phyloP scores from a whole-genome alignment of 2,888 invertebrate genomes.

The Carcina quercana region DNA sequence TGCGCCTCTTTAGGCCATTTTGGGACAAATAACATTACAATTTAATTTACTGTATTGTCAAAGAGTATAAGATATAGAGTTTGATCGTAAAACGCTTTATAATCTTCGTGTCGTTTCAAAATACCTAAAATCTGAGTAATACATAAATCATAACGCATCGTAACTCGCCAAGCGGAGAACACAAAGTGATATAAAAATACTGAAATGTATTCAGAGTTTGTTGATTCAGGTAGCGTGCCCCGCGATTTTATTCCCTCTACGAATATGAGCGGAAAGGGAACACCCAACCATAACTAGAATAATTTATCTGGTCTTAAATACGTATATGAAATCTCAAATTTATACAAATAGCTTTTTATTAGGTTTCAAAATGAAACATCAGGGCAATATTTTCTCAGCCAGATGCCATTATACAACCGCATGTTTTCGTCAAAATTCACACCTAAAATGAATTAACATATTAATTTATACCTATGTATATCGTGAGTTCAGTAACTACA shows the following conservation, averaged over 20 bases:
- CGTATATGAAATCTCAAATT: too few species aligned
- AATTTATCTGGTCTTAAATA: too few species aligned
- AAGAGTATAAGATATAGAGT: slow-evolving; percentile 13
- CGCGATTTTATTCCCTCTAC: slow-evolving; percentile 19
- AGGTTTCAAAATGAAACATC: too few species aligned
- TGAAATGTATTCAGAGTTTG: slow-evolving; percentile 17
- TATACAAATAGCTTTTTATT: too few species aligned
- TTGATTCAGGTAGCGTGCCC: slow-evolving; percentile 22
- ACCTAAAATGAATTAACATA: too few species aligned
- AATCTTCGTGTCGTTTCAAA: slow-evolving; percentile 20
- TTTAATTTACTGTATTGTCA: slow-evolving; percentile 17
- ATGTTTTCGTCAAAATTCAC: too few species aligned
- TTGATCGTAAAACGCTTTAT: slow-evolving; percentile 23
- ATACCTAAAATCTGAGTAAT: slow-evolving; percentile 19
- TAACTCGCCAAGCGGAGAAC: slow-evolving; percentile 17
- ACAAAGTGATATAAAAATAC: slow-evolving; percentile 16
- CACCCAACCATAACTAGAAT: slow-evolving; percentile 17
- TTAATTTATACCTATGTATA: too few species aligned
- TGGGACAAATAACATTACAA: slow-evolving; percentile 11
- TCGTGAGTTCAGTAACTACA: too few species aligned
- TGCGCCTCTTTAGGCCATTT: not conserved
- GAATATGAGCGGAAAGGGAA: slow-evolving; percentile 20
- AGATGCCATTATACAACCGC: too few species aligned
- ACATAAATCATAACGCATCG: slow-evolving; percentile 24
- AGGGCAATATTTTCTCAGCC: too few species aligned